phyloP scores from a whole-genome alignment of 2,113 vertebrate species.

The Heteronetta atricapilla region DNA sequence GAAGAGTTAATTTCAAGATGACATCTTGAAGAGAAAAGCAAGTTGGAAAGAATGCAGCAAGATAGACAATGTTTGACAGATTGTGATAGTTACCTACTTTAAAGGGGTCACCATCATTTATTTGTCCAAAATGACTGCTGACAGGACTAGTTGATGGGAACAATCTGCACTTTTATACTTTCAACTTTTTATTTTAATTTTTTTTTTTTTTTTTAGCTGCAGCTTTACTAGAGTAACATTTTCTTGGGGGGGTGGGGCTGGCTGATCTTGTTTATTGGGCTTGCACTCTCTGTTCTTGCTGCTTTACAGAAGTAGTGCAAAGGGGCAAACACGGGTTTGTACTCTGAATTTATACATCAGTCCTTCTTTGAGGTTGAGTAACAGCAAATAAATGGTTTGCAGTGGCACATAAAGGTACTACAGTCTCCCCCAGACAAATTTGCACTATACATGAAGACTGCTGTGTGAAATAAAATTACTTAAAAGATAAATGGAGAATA shows the following conservation, averaged over 20 bases:
- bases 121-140: background rate
- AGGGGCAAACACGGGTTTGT: background rate
- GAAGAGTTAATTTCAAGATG: background rate
- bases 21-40: background rate
- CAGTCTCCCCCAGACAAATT: background rate
- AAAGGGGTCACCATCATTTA: background rate
- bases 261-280: rapidly evolving
- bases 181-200: background rate
- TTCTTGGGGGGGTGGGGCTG: background rate
- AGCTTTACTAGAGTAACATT: background rate
- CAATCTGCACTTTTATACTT: background rate
- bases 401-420: background rate
- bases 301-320: background rate
- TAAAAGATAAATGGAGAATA: too few relatives aligned
- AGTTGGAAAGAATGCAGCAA: background rate
- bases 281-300: background rate
- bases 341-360: background rate
- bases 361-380: background rate
- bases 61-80: background rate
- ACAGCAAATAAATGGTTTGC: background rate
- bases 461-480: rapidly evolving
- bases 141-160: background rate
- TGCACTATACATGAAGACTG: background rate
- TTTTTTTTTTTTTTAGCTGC: rapidly evolving
- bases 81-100: background rate